phyloP scores from a whole-genome alignment of 2,888 invertebrate species.

The Schrankia costaestrigalis region DNA sequence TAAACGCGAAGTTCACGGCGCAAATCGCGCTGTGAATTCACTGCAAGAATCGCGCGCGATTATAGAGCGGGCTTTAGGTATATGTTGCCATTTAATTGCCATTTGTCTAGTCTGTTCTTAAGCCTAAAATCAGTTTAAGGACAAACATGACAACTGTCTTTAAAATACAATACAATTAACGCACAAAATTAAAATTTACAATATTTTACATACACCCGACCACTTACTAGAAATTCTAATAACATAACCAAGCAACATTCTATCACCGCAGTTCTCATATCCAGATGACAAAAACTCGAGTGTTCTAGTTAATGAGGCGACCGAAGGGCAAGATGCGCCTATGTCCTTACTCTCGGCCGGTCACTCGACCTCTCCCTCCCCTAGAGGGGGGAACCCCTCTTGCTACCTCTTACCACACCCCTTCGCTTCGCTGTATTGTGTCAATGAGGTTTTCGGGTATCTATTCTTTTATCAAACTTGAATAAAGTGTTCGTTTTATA shows the following conservation, averaged over 20 bases:
- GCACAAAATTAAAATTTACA: no score
- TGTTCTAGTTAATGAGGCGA: constrained; percentile 52
- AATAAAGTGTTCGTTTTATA: constrained; percentile 26
- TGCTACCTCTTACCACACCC: constrained; percentile 15
- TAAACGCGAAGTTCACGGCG: no score
- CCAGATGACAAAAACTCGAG: constrained; percentile 45
- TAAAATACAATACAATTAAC: no score
- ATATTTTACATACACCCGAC: no score
- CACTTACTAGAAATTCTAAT: no score
- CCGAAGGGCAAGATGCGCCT: constrained; percentile 55
- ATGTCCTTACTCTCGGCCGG: constrained; percentile 57
- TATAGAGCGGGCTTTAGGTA: no score
- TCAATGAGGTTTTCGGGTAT: constrained; percentile 30
- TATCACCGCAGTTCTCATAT: constrained; percentile 29
- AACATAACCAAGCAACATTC: constrained; percentile 19
- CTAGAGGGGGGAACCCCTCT: no score
- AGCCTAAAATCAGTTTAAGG: background rate
- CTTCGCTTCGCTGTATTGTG: constrained; percentile 33
- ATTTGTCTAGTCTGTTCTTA: no score
- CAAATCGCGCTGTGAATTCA: no score
- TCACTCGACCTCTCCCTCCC: constrained; percentile 49
- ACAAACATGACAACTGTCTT: no score
- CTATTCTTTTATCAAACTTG: constrained; percentile 36
- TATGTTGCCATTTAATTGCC: no score
- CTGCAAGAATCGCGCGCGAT: no score